Percentiles rank a stretch among this genome's conserved stretches.
Conservation (phyloP, 2,888 invertebrate genomes). For the Calliphora vomitoria region DNA sequence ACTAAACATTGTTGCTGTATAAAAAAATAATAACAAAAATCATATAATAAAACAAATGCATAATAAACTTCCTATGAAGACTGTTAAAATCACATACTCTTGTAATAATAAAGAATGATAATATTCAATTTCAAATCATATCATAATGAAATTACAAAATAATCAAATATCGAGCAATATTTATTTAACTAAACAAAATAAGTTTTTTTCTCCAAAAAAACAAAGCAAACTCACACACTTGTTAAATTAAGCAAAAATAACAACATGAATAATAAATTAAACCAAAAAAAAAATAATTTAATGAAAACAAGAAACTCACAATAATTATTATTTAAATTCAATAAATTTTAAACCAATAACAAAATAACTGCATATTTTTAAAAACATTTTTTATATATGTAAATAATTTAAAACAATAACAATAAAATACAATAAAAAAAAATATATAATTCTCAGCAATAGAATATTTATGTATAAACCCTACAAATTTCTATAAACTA, state of each 20-base stretch:
- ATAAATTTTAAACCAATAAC: background rate
- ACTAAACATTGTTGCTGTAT: background rate
- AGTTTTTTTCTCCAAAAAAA: background rate
- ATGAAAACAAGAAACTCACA: too few species aligned
- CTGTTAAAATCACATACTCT: background rate
- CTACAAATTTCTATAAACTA: background rate
- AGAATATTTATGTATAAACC: slow-evolving; percentile 6
- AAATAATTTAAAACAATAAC: background rate
- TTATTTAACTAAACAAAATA: slow-evolving; percentile 9
- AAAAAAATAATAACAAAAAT: background rate
- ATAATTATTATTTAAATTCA: slow-evolving; percentile 8
- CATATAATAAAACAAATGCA: slow-evolving; percentile 8
- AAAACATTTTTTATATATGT: slow-evolving; percentile 20
- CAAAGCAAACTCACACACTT: background rate
- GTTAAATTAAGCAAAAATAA: slow-evolving; percentile 44
- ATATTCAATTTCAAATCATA: slow-evolving; percentile 35
- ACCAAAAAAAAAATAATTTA: slow-evolving; percentile 9
- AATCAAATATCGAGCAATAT: slow-evolving; percentile 26
- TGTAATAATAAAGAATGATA: background rate
- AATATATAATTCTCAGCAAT: background rate
- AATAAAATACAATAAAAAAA: background rate
- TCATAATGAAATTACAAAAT: slow-evolving; percentile 3
- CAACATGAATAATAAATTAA: background rate
- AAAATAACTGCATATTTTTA: slow-evolving; percentile 16
- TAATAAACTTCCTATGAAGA: slow-evolving; percentile 19